phyloP scores from a whole-genome alignment of 2,113 vertebrate species.

The Syrrhaptes paradoxus region DNA sequence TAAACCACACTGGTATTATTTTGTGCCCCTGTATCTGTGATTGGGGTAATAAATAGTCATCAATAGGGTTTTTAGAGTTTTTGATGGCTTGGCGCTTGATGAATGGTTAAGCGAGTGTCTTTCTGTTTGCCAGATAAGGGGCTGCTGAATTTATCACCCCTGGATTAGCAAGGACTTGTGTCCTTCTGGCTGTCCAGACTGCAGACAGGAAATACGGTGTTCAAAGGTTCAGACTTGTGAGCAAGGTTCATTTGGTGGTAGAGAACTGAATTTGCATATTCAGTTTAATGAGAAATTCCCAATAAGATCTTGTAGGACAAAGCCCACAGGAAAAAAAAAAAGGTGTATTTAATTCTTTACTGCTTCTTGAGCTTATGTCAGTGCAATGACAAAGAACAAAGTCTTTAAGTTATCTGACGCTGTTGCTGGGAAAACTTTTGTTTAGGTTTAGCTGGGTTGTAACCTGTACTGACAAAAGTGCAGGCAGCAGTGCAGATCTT shows the following conservation, averaged over 20 bases:
- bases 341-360: neutral
- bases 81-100: neutral
- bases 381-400: neutral
- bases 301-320: neutral
- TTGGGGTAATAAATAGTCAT: neutral
- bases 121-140: neutral
- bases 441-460: neutral
- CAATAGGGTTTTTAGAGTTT: neutral
- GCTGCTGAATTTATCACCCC: neutral
- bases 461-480: neutral
- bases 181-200: neutral
- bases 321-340: neutral
- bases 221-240: neutral
- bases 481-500: neutral
- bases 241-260: neutral
- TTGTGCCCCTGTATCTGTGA: neutral
- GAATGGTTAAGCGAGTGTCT: neutral
- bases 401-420: neutral
- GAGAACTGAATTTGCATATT: neutral
- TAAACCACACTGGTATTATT: neutral
- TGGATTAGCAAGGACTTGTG: fast-evolving
- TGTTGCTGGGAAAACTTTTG: neutral
- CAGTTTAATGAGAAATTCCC: neutral
- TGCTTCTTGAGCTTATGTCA: neutral
- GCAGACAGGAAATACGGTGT: neutral